Evolutionary conservation across 2,797 vertebrate genomes (phyloP), one percentile per base, ranked within the genome.

Genomic region (Craterocephalus amniculus): DNA sequence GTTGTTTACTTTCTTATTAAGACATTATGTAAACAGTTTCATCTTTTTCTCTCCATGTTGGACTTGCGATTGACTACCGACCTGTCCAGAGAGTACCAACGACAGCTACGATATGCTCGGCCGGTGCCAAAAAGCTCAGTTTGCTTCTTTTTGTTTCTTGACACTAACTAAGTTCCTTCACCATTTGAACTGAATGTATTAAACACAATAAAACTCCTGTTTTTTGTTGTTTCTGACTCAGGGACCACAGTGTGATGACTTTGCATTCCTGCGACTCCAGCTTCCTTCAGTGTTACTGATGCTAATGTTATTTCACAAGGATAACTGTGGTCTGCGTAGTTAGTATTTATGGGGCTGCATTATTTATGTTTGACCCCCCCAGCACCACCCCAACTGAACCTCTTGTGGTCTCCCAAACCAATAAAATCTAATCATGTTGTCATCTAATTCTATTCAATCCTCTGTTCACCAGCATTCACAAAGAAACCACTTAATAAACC

Each of bases 341-440:
- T 49, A 48, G 63, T 71, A 56, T 76, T 67, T 71, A 63, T 60
- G 58, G 34, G 6, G 0, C 1, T 72, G 61, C 27, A 56, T 74
- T 79, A 81, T 81, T 77, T 72, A 79, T 70, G 55, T 61, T 66
- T 72, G 34, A 27, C 51, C 51, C 69, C 20, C 64, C 35, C 63
- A 12, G 6, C 13, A 16, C 40, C 43, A 18, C 4, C 29, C 26
- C 49, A 57, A 61, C 29, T 49, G 66, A 60, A 52, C 57, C 43
- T 70, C 12, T 7, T 38, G 36, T 4, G 4, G 18, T 67, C 57
- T 27, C 52, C 67, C 75, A 81, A 76, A 79, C 66, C 76, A 83
- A 63, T 55, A 35, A 57, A 18, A 59, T 57, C 45, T 54, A 80
- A 80, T 75, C 60, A 82, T 70, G 64, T 75, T 20, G 67, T 70